Base-by-base conservation (phyloP, 2,888 invertebrate genomes). In the Patella pellucida region DNA sequence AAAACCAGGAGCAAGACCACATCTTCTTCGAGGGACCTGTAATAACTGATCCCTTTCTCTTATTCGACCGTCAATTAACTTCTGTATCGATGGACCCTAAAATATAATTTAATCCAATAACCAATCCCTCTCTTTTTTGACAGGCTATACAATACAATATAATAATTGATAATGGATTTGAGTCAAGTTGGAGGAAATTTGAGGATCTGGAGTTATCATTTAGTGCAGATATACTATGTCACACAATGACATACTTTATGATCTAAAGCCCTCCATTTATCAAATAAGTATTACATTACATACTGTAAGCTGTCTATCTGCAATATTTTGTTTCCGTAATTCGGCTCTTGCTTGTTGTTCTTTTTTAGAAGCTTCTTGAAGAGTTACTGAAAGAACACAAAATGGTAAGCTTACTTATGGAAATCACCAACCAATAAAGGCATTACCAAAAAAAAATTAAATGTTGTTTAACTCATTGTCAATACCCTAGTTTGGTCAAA, bases 291-390 rank as follows among this genome's bases (percentile, higher is more conserved):
- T 19, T 27, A 3, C 16, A 79, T 84, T 79, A 78, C 85, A 84
- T 51, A 79, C 80, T 67, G 81, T 78, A 41, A 85, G 76, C 27
- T 85, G 85, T 3, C 82, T 76, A 14, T 81, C 78, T 23, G 84
- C 83, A 73, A 88, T 82, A 69, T 83, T 85, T 23, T 80, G 84
- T 75, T 84, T 86, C 23, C 83, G 78, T 31, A 90, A 84, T 72
- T 89, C 88, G 16, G 80, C 83, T 76, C 84, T 84, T 19, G 89
- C 74, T 51, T 78, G 80, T 52, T 84, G 83, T 76, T 89, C 90
- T 78, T 88, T 88, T 69, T 81, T 74, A 50, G 83, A 82, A 0
- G 88, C 86, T 52, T 89, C 89, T 70, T 86, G 81, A 15, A 88
- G 84, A n/a, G 89, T 86, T 68, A 84, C 89, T 89, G 83, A 19